phyloP scores from a whole-genome alignment of 37 sponge, comb jelly and placozoan species.

The Ianthella basta region DNA sequence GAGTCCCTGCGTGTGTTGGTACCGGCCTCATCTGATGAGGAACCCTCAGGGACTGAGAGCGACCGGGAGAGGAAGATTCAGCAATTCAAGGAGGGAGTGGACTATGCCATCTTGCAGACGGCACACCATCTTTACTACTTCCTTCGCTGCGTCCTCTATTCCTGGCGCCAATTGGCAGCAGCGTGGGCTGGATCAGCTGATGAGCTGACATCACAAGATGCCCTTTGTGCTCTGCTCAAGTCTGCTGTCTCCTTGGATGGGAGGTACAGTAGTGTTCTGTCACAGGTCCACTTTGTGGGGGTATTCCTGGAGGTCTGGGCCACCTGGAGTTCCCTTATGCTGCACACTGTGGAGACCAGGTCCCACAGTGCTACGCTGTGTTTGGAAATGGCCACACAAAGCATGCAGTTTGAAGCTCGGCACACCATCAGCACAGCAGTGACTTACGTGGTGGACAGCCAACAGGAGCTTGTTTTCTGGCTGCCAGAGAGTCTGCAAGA shows the following conservation, averaged over 20 bases:
- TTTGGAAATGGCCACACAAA: neutral
- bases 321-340: neutral
- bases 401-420: neutral
- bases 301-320: conserved; percentile 22
- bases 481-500: neutral
- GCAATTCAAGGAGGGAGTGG: neutral
- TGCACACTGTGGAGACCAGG: neutral
- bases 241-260: neutral
- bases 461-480: neutral
- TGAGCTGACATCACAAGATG: no score
- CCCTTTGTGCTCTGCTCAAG: neutral
- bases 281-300: conserved; percentile 6
- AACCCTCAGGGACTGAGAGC: conserved; percentile 32
- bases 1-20: conserved; percentile 17
- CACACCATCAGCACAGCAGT: neutral
- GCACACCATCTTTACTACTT: neutral
- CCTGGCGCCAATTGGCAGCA: neutral
- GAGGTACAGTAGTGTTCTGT: neutral
- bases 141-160: neutral
- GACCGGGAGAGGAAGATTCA: conserved; percentile 25
- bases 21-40: conserved; percentile 19
- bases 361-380: neutral
- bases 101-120: neutral
- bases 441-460: neutral
- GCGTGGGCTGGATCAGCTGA: neutral